Base-by-base conservation (phyloP, 2,888 invertebrate species). In the Torymus tubicola region DNA sequence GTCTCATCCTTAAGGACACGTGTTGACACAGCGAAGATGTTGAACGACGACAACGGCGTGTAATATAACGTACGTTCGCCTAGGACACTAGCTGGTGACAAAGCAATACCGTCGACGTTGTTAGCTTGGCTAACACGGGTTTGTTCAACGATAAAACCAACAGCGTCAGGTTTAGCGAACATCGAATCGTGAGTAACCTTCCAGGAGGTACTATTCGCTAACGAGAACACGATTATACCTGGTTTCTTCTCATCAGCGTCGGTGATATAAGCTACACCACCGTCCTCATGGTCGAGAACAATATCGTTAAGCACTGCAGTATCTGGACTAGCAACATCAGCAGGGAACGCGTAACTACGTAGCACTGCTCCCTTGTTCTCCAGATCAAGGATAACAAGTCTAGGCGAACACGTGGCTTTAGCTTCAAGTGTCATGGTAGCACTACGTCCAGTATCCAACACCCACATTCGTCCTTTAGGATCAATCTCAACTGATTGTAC, bases 401-500 rank as follows among this genome's bases (percentile, higher is more conserved):
- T 94, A 0, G 96, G 94, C 8, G 93, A 93, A 86, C 96, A 96
- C 83, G 92, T 93, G 4, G 91, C 65, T n/a, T 87, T 87, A 0
- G 84, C 74, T 14, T 88, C 86, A 12, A 83, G 73, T 0, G 93
- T 92, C 82, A 95, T 91, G 1, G 94, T 94, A 12, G 93, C 93
- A 0, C 94, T 92, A 79, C 94, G 92, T 0, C 96, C 96, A 70
- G 94, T 94, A 31, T 90, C 90, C 58, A 90, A 74, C 0, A 90
- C 85, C 90, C 90, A 91, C 92, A 96, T 93, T 13, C 94, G 90
- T 3, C 95, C 95, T 81, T 92, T 92, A 2, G 93, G 92, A 89
- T 96, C 95, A 67, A 96, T 93, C 87, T 96, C 95, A 84, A 96
- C 91, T 85, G 94, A 94, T 89, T 95, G 95, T 31, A 96, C 95